Evolutionary conservation across 1,140 invertebrate species (phyloP), one percentile per base, ranked within the genome.

Genomic region (Heterodera carotae): DNA sequence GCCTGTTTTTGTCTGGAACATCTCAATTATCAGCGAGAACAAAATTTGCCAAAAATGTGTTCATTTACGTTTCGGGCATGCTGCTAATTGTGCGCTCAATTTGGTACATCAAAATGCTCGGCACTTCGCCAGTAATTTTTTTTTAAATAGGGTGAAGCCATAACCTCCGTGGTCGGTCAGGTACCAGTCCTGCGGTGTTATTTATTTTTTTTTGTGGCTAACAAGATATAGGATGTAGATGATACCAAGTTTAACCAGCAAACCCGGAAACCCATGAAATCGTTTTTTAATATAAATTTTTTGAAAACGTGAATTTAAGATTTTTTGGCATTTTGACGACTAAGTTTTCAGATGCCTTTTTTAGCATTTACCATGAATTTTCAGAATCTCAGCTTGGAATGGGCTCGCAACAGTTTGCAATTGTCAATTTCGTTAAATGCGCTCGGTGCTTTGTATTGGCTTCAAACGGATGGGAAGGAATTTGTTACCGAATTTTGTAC

Each of bases 361-460:
- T 31, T 22, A 53, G n/a, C n/a, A n/a, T n/a, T n/a, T 31, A 15
- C 33, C n/a, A 48, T 59, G 31, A 4, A 62, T 62, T 22, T 60
- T 27, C 53, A 74, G 72, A 56, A 59, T 56, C 36, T 74, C 25
- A 74, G 39, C 22, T 27, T 62, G 27, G 33, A 34, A 12, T 74
- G 72, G 72, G 72, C 72, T 31, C 59, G n/a, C 33, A 36, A 43
- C 36, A 74, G 72, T 36, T 31, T 74, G n/a, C 72, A 74, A 74
- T 74, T 74, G 36, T 62, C 72, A 36, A 39, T 74, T 34, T 56
- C 72, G 15, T 34, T 74, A 62, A 74, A 74, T 34, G 72, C 48
- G 15, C 64, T 74, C 1, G 25, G 56, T 34, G n/a, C 27, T 5
- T 62, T 64, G n/a, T 27, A 15, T 74, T 74, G 72, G 72, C 56